Percentiles rank a stretch among this genome's conserved stretches.
Conservation (phyloP, 1,140 invertebrate species). For the Zaprionus vittiger region DNA sequence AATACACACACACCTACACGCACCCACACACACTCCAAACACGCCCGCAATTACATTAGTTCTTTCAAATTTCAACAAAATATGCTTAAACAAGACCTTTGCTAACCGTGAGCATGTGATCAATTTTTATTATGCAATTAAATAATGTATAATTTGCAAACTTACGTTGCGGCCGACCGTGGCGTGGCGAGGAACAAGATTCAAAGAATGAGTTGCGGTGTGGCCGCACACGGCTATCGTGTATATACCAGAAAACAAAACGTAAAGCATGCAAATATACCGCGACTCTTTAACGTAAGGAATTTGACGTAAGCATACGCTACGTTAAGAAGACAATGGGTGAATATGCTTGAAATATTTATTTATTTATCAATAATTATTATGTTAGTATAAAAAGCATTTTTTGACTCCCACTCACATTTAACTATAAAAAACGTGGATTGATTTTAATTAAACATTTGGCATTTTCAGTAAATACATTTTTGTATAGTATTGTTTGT, state of each 20-base stretch:
- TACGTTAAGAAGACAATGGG: not conserved
- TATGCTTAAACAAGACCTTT: not conserved
- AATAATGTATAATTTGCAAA: conserved; percentile 28
- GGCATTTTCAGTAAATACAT: not conserved
- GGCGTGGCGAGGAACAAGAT: conserved; percentile 39
- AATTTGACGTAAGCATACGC: not conserved
- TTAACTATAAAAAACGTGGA: not conserved
- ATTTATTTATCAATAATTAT: too few relatives aligned
- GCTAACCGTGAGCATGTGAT: conserved; percentile 36
- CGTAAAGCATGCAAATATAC: not conserved
- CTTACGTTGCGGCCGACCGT: conserved; percentile 34
- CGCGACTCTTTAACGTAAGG: not conserved
- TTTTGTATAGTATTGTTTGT: not conserved
- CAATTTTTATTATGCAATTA: conserved; percentile 49
- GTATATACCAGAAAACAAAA: conserved; percentile 15
- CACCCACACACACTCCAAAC: not conserved
- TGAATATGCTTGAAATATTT: too few relatives aligned
- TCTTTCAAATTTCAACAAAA: not conserved
- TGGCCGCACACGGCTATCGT: conserved; percentile 13
- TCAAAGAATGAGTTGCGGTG: conserved; percentile 45
- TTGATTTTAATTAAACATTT: not conserved
- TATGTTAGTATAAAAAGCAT: too few relatives aligned
- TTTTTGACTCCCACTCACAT: too few relatives aligned
- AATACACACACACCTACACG: not conserved
- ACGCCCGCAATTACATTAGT: not conserved